A percentile compares a stretch with the other conserved stretches of the same genome.
phyloP scores from a whole-genome alignment of 2,113 vertebrate species.

The Perognathus longimembris region DNA sequence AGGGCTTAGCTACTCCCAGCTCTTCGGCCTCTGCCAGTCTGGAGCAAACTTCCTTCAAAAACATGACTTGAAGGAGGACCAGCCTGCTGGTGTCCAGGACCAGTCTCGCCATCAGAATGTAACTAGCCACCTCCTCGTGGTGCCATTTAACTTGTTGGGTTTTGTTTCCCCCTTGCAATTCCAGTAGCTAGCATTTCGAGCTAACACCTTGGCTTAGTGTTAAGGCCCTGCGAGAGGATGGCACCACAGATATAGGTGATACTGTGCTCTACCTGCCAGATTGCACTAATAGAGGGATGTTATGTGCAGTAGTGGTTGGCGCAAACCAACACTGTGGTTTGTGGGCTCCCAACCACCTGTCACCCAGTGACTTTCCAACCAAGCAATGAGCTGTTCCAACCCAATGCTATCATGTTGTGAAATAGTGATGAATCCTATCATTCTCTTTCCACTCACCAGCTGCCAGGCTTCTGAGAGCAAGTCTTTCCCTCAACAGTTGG shows the following conservation, averaged over 20 bases:
- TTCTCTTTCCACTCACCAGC: too few relatives aligned
- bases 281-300: too few relatives aligned
- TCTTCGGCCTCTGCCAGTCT: too few relatives aligned
- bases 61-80: background rate
- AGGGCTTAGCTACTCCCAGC: background rate
- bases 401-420: background rate
- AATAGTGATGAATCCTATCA: background rate
- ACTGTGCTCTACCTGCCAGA: background rate
- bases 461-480: background rate
- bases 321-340: background rate
- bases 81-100: too few relatives aligned
- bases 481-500: background rate
- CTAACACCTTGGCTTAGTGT: background rate
- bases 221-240: background rate
- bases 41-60: background rate
- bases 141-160: background rate
- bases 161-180: background rate
- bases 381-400: background rate
- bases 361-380: background rate
- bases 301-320: background rate
- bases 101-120: background rate
- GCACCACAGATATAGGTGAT: rapidly evolving
- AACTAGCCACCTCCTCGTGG: background rate
- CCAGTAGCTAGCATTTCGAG: background rate
- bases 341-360: background rate